Evolutionary conservation across 1,140 invertebrate genomes (phyloP).

Genomic region (Bombus confusus): DNA sequence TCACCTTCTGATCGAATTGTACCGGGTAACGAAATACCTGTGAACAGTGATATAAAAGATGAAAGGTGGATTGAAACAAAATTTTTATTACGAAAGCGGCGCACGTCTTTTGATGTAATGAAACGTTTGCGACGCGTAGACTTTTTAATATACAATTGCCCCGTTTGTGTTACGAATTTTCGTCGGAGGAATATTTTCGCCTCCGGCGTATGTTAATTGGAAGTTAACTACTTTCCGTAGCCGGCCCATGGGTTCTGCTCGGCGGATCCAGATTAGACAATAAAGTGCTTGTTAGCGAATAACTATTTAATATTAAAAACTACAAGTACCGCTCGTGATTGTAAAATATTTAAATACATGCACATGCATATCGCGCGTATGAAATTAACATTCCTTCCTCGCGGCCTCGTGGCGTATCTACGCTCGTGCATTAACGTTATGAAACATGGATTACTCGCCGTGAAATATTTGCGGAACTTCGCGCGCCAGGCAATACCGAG

Average conservation of each 20-base stretch:
- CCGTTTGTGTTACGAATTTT: neutral
- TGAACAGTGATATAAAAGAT: too few relatives aligned
- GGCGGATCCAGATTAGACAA: slow-evolving; percentile 36
- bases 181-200: neutral
- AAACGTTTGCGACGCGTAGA: neutral
- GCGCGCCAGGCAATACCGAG: neutral
- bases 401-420: slow-evolving; percentile 3
- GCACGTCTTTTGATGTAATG: slow-evolving; percentile 26
- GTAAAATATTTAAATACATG: slow-evolving; percentile 63
- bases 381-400: slow-evolving; percentile 50
- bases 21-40: neutral
- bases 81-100: slow-evolving; percentile 7
- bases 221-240: slow-evolving; percentile 56
- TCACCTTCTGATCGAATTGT: neutral
- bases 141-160: slow-evolving; percentile 28
- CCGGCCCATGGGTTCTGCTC: neutral
- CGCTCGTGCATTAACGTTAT: slow-evolving; percentile 49
- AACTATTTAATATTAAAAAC: slow-evolving; percentile 64
- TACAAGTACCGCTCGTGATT: slow-evolving; percentile 54
- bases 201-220: slow-evolving; percentile 45
- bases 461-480: slow-evolving; percentile 34
- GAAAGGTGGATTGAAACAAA: neutral
- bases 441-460: slow-evolving; percentile 51
- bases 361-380: slow-evolving; percentile 43
- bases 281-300: slow-evolving; percentile 60